Base-by-base conservation (phyloP, 2,113 vertebrate genomes). In the Rana temporaria region DNA sequence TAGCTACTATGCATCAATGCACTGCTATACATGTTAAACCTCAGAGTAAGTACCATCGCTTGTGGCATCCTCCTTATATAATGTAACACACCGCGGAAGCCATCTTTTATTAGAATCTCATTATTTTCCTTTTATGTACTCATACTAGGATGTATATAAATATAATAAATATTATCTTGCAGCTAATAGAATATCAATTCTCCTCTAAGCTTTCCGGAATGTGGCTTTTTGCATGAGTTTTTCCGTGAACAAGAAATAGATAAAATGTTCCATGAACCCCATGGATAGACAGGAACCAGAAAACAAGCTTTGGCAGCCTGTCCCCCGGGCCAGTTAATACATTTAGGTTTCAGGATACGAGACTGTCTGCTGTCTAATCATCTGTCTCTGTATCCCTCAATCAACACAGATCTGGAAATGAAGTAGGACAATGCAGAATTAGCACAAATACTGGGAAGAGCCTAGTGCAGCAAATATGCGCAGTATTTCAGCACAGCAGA, bases 401-500 rank as follows among this genome's bases (percentile, higher is more conserved):
- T 74, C 80, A 57, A 14, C 15, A 11, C 71, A 62, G 22, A 81
- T 53, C 68, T 64, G 53, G 26, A 18, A 73, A 65, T 60, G 42
- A 65, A 81, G 56, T 73, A 73, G 68, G 79, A 73, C 79, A 64
- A 55, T 53, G 32, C 68, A 59, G 79, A 71, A 62, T 72, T 81
- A 52, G 68, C 34, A 71, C 52, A 63, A 78, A 78, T 65, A 65
- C 48, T 78, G 62, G 62, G 75, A 63, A 52, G 26, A 55, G 56
- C 56, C 56, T 16, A 8, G 56, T 1, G 34, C 20, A 18, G 18
- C 4, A 55, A 48, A 64, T 48, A 48, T 48, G 42, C 42, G 19
- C 6, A 16, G 42, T 26, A 32, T 16, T 19, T 22, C 34, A 52
- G 60, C 59, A 42, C 11, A 22, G 30, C 8, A 9, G 42, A 53